These are phyloP conservation scores for Papilio glaucus DNA, from an alignment of 1,140 invertebrate species.

Conservation along the genomic window DNA sequence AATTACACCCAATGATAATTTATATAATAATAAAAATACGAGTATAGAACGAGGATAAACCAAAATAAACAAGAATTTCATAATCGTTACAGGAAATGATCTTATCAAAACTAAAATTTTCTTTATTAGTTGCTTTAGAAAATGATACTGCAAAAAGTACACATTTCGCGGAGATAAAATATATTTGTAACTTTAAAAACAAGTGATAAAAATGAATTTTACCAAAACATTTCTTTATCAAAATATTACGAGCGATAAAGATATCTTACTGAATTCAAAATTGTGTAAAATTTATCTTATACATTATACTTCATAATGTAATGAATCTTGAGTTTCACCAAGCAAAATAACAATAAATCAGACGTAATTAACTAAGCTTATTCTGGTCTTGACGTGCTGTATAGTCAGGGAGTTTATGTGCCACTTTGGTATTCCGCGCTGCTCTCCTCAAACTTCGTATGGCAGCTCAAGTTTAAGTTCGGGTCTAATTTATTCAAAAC, in stretches of 20 bases:
- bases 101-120: no score
- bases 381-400: slow-evolving; percentile 11
- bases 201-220: no score
- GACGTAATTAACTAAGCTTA: slow-evolving; percentile 15
- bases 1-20: no score
- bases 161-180: background rate
- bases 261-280: background rate
- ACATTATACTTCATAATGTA: background rate
- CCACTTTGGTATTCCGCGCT: slow-evolving; percentile 4
- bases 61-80: no score
- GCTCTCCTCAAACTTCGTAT: slow-evolving; percentile 4
- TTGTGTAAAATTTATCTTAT: background rate
- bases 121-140: no score
- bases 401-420: background rate
- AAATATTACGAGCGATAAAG: no score
- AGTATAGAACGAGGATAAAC: no score
- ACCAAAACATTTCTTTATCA: no score
- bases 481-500: slow-evolving; percentile 29
- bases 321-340: background rate
- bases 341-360: slow-evolving; percentile 8
- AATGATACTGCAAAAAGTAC: no score
- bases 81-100: no score
- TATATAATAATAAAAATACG: no score
- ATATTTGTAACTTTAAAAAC: background rate
- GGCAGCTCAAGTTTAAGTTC: slow-evolving; percentile 5